Evolutionary conservation across 2,888 invertebrate species (phyloP).

Genomic region (Limnephilus marmoratus): DNA sequence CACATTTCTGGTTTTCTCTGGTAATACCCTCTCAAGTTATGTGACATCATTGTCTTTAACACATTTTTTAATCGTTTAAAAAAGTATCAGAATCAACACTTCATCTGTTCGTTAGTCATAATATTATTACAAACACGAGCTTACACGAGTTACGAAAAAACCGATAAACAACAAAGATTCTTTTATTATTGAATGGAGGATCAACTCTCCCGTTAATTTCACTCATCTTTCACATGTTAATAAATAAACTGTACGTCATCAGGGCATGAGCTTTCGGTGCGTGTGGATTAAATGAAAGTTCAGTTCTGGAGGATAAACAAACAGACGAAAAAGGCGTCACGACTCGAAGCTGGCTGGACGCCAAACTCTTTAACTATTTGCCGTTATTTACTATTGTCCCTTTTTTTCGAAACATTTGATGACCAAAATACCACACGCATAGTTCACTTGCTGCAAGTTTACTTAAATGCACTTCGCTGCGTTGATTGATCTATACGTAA

Average conservation of each 20-base stretch:
- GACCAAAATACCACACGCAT: background rate
- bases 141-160: background rate
- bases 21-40: background rate
- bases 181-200: background rate
- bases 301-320: slow-evolving; percentile 1
- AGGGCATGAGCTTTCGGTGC: slow-evolving; percentile 7
- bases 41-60: background rate
- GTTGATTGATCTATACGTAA: background rate
- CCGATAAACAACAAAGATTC: background rate
- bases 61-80: slow-evolving; percentile 2
- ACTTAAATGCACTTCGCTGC: background rate
- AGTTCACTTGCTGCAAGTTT: background rate
- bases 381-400: background rate
- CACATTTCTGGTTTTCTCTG: too few species aligned
- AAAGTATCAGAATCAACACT: background rate
- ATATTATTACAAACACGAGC: background rate
- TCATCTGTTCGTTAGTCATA: background rate
- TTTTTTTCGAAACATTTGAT: background rate
- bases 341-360: slow-evolving; percentile 7
- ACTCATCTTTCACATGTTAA: slow-evolving; percentile 32
- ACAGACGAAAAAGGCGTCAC: slow-evolving; percentile 35
- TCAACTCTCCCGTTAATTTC: slow-evolving; percentile 31
- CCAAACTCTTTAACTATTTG: slow-evolving; percentile 12
- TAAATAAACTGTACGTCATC: slow-evolving; percentile 44
- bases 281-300: background rate